Evolutionary conservation across 92 coral and sea anemone genomes (phyloP).

Genomic region (Actinernus sp.): DNA sequence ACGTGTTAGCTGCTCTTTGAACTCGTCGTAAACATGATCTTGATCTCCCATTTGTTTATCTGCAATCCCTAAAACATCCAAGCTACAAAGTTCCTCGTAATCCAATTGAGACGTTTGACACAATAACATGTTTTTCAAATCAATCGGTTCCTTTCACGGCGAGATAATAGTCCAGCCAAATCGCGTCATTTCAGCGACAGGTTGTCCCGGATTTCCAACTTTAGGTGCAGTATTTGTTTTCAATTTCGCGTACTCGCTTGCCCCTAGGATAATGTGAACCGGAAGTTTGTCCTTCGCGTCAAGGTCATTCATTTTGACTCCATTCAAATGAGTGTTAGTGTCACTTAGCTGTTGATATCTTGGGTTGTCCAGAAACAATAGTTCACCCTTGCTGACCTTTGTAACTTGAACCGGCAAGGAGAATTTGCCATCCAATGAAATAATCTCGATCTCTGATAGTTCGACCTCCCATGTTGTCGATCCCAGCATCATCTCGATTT

Average conservation of each 20-base stretch:
- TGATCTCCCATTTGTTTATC: no score
- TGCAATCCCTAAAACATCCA: no score
- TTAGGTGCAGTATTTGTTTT: conserved; percentile 45
- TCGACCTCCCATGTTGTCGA: conserved; percentile 43
- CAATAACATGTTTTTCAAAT: no score
- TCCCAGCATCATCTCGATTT: conserved; percentile 68
- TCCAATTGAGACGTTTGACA: no score
- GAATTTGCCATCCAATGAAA: no score
- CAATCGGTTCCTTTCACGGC: no score
- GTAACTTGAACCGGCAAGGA: conserved; percentile 29
- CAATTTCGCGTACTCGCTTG: conserved; percentile 63
- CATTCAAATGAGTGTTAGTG: conserved; percentile 45
- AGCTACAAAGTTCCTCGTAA: no score
- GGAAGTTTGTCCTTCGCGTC: conserved; percentile 50
- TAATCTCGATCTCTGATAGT: no score
- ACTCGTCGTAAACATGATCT: no score
- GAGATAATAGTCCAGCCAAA: conserved; percentile 74
- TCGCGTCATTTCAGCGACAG: conserved; percentile 66
- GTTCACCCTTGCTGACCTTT: conserved; percentile 30
- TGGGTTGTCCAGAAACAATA: conserved; percentile 60
- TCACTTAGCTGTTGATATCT: conserved; percentile 40
- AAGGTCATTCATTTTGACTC: conserved; percentile 51
- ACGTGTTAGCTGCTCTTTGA: no score
- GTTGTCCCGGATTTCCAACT: conserved; percentile 68
- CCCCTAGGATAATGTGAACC: conserved; percentile 65